Percentiles rank a stretch among this genome's conserved stretches.
phyloP scores from a whole-genome alignment of 2,888 invertebrate species.

The Ornithoptera alexandrae region DNA sequence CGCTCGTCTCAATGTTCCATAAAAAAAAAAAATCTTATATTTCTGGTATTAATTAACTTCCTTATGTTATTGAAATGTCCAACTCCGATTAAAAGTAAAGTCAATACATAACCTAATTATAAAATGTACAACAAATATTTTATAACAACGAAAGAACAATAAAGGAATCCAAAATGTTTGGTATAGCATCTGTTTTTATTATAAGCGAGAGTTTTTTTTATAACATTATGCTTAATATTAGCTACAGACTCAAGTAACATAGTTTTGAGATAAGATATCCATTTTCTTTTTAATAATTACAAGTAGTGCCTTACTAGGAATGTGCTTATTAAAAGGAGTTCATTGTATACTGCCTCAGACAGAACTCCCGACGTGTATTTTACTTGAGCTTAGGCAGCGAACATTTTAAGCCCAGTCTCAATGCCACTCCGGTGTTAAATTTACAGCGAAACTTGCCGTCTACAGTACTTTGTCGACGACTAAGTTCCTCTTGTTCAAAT shows the following conservation, averaged over 20 bases:
- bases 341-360: slow-evolving; percentile 13
- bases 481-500: not conserved
- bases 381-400: slow-evolving; percentile 8
- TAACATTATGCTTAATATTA: not conserved
- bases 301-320: not conserved
- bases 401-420: slow-evolving; percentile 8
- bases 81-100: too few species aligned
- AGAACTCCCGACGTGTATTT: slow-evolving; percentile 28
- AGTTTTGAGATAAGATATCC: not conserved
- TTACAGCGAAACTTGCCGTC: slow-evolving; percentile 8
- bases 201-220: too few species aligned
- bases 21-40: too few species aligned
- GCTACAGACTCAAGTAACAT: not conserved
- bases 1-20: too few species aligned
- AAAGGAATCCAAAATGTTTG: too few species aligned
- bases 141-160: too few species aligned
- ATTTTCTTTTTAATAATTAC: not conserved
- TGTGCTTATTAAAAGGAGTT: not conserved
- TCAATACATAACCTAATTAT: too few species aligned
- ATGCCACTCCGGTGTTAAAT: slow-evolving; percentile 4
- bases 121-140: too few species aligned
- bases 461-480: not conserved
- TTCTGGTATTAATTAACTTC: too few species aligned
- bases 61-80: too few species aligned
- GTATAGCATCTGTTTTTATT: too few species aligned